Percentiles rank a stretch among this genome's conserved stretches.
Evolutionary conservation across 2,113 vertebrate species (phyloP).

Genomic region (Coracopsis vasa): DNA sequence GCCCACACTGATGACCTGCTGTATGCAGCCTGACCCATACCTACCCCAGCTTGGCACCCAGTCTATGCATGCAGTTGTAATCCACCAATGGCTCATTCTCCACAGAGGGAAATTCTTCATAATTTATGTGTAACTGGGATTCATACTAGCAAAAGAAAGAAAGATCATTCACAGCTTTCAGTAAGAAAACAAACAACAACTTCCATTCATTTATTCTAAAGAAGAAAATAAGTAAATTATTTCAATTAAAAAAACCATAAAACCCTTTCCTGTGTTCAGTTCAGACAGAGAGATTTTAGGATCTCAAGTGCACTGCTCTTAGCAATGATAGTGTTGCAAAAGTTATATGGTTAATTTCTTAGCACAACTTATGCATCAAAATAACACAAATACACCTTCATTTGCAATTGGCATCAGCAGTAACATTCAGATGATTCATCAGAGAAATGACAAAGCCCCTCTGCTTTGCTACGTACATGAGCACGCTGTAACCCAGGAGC

Average conservation of each 20-base stretch:
- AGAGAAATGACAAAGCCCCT: not conserved
- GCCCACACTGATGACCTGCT: not conserved
- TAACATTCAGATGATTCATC: not conserved
- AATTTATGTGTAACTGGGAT: slow-evolving; percentile 71
- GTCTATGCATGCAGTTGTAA: slow-evolving; percentile 91
- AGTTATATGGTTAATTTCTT: not conserved
- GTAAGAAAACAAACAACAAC: not conserved
- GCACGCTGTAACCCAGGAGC: not conserved
- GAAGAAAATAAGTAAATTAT: not conserved
- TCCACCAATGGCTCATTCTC: slow-evolving; percentile 89
- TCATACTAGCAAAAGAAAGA: slow-evolving; percentile 75
- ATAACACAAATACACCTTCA: not conserved
- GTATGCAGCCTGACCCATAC: not conserved
- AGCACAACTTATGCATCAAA: not conserved
- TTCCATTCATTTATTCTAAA: not conserved
- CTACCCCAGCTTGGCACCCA: slow-evolving; percentile 94
- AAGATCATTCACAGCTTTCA: not conserved
- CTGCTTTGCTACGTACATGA: not conserved
- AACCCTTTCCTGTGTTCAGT: not conserved
- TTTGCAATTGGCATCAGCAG: not conserved
- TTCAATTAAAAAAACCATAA: not conserved
- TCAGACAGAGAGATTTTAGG: not conserved
- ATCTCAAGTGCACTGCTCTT: not conserved
- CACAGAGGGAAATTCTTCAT: slow-evolving; percentile 91
- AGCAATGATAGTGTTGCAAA: not conserved